Evolutionary conservation across 2,888 invertebrate species (phyloP).

Genomic region (Cheiracanthium punctorium): DNA sequence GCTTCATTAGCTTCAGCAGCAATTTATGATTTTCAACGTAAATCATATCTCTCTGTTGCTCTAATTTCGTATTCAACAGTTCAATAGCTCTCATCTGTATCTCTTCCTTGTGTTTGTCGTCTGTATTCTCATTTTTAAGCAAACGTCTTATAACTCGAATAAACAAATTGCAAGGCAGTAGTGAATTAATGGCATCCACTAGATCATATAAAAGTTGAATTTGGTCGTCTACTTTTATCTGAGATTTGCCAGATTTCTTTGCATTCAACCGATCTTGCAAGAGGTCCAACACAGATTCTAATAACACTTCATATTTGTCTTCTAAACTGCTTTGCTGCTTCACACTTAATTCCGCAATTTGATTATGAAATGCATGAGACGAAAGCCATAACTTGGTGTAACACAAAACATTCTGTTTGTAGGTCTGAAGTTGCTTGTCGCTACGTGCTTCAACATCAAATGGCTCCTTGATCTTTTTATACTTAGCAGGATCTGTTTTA

Average conservation of each 20-base stretch:
- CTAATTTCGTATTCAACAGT: conserved; percentile 87
- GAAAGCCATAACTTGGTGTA: conserved; percentile 84
- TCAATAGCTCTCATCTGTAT: conserved; percentile 90
- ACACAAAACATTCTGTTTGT: conserved; percentile 86
- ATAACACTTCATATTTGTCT: conserved; percentile 81
- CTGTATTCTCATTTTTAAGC: conserved; percentile 84
- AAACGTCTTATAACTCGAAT: conserved; percentile 84
- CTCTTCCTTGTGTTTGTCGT: too few species aligned
- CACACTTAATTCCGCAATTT: conserved; percentile 80
- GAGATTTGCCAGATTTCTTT: not conserved
- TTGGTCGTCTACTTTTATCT: not conserved
- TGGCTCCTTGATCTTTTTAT: conserved; percentile 32
- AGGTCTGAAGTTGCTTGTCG: conserved; percentile 87
- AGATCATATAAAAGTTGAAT: conserved; percentile 39
- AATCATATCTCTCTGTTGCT: conserved; percentile 79
- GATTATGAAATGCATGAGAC: conserved; percentile 82
- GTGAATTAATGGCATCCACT: conserved; percentile 79
- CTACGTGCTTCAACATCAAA: conserved; percentile 74
- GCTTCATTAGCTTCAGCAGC: conserved; percentile 74
- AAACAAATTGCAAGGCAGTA: conserved; percentile 77
- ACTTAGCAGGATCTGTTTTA: not conserved
- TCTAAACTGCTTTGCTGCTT: conserved; percentile 79
- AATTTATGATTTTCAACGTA: conserved; percentile 14
- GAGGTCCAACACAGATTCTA: conserved; percentile 74
- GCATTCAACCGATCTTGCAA: conserved; percentile 71